Evolutionary conservation across 2,113 vertebrate species (phyloP).

Genomic region (Phasianus colchicus): DNA sequence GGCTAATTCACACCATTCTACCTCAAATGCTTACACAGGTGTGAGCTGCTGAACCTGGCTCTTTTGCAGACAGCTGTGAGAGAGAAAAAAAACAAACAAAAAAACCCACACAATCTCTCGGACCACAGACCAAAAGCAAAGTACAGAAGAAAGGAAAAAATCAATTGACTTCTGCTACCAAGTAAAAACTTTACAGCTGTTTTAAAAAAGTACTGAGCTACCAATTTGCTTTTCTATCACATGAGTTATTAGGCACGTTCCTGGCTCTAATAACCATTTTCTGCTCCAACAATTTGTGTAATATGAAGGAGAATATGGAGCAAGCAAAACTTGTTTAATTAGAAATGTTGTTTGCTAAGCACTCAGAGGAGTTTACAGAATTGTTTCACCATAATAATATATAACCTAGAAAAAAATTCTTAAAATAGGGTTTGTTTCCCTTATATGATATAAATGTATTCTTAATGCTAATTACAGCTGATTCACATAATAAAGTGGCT

Average conservation of each 20-base stretch:
- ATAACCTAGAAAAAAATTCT: neutral
- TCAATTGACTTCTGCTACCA: slow-evolving; percentile 71
- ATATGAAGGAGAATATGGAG: neutral
- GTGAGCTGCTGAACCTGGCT: slow-evolving; percentile 48
- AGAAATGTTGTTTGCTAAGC: slow-evolving; percentile 43
- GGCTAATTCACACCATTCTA: slow-evolving; percentile 47
- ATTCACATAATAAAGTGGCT: slow-evolving; percentile 17
- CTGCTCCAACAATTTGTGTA: slow-evolving; percentile 31
- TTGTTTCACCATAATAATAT: neutral
- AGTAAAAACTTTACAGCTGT: slow-evolving; percentile 71
- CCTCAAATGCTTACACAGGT: slow-evolving; percentile 70
- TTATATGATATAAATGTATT: neutral
- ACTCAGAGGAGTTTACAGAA: neutral
- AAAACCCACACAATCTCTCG: neutral
- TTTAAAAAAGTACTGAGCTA: slow-evolving; percentile 67
- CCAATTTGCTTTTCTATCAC: slow-evolving; percentile 69
- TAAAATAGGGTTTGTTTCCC: slow-evolving; percentile 22
- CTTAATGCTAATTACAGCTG: neutral
- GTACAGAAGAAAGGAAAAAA: slow-evolving; percentile 62
- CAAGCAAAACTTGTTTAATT: slow-evolving; percentile 10
- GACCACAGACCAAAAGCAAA: slow-evolving; percentile 42
- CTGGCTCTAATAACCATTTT: slow-evolving; percentile 48
- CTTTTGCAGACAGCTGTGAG: slow-evolving; percentile 53
- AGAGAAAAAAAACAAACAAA: neutral
- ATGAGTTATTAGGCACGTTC: slow-evolving; percentile 53